Percentiles rank a stretch among this genome's conserved stretches.
phyloP scores from a whole-genome alignment of 1,140 invertebrate genomes.

The Drosophila orena region DNA sequence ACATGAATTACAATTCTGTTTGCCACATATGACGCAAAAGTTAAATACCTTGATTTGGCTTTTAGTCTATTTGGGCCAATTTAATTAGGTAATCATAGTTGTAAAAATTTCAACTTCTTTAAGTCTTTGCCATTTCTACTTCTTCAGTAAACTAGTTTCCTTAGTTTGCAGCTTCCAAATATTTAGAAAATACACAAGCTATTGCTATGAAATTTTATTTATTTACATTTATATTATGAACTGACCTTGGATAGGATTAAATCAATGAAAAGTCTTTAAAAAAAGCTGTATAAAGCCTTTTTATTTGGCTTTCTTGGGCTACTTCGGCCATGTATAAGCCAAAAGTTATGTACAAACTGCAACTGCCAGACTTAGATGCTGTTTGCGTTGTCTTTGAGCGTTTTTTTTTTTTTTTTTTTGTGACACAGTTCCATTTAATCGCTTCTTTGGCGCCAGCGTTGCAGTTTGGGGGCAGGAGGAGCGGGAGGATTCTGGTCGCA shows the following conservation, averaged over 20 bases:
- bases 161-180: too few relatives aligned
- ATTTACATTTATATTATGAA: too few relatives aligned
- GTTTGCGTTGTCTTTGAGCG: constrained; percentile 40
- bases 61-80: constrained; percentile 1
- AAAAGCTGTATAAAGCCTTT: too few relatives aligned
- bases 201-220: too few relatives aligned
- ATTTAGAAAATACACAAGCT: too few relatives aligned
- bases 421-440: constrained; percentile 81
- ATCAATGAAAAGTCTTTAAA: too few relatives aligned
- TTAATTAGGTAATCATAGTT: not conserved
- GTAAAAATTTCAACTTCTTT: too few relatives aligned
- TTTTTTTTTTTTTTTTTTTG: constrained; percentile 73
- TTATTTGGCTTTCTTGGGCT: not conserved
- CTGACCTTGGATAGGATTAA: too few relatives aligned
- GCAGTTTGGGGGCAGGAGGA: constrained; percentile 47
- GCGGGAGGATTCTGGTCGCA: constrained; percentile 12
- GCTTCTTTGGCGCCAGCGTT: constrained; percentile 74
- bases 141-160: too few relatives aligned
- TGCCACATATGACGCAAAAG: constrained; percentile 62
- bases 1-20: constrained; percentile 69
- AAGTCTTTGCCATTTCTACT: too few relatives aligned
- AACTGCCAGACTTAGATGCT: constrained; percentile 5
- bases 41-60: constrained; percentile 3
- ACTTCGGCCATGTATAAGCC: constrained; percentile 4
- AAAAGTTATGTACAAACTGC: not conserved